Conservation (phyloP, 2,888 invertebrate genomes). For the Chrysomela aeneicollis region DNA sequence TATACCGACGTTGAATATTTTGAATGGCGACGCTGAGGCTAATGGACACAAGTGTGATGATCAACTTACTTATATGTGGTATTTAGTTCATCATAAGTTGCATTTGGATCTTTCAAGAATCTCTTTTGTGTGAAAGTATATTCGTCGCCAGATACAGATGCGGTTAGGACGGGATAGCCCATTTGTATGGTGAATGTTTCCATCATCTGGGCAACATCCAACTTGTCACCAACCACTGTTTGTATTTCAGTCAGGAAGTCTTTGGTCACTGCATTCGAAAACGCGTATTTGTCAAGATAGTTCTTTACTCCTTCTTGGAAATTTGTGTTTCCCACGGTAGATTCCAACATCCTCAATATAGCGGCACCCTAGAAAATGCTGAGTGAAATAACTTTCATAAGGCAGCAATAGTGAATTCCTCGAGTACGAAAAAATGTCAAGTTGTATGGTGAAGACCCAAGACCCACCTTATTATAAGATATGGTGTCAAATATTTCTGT, state of each 20-base stretch:
- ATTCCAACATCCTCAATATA: slow-evolving; percentile 87
- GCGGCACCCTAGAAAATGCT: slow-evolving; percentile 75
- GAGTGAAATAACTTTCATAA: too few relatives aligned
- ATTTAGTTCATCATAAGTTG: slow-evolving; percentile 61
- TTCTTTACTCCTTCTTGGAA: slow-evolving; percentile 78
- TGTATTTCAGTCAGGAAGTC: slow-evolving; percentile 78
- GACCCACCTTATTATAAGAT: slow-evolving; percentile 89
- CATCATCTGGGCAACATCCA: slow-evolving; percentile 66
- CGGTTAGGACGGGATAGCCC: slow-evolving; percentile 83
- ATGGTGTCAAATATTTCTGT: slow-evolving; percentile 91
- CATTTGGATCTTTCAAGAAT: slow-evolving; percentile 76
- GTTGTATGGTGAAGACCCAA: too few relatives aligned
- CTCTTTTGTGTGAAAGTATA: slow-evolving; percentile 76
- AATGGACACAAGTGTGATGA: slow-evolving; percentile 2
- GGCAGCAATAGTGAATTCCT: neutral
- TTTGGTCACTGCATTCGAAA: slow-evolving; percentile 79
- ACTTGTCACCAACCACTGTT: slow-evolving; percentile 60
- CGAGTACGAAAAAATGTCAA: too few relatives aligned
- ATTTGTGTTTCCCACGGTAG: slow-evolving; percentile 74
- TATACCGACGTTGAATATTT: too few relatives aligned
- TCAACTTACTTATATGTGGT: slow-evolving; percentile 61
- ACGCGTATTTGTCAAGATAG: slow-evolving; percentile 76
- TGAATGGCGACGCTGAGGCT: too few relatives aligned
- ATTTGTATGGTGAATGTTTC: slow-evolving; percentile 90
- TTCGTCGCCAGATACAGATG: slow-evolving; percentile 60